phyloP scores from a whole-genome alignment of 2,113 vertebrate genomes.

The Trogon melanurus region DNA sequence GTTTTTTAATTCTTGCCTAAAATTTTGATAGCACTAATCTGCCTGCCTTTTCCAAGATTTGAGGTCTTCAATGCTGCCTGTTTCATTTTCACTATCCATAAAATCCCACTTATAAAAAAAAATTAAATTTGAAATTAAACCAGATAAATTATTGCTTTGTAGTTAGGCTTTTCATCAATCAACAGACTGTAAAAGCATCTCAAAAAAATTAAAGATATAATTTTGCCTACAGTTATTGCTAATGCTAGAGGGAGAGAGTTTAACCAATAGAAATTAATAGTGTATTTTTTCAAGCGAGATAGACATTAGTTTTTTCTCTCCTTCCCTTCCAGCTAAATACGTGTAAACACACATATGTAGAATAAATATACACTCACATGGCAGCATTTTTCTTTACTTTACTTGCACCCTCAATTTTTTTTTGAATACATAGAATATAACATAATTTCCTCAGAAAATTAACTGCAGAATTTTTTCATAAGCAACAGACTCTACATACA shows the following conservation, averaged over 20 bases:
- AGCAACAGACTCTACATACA: background rate
- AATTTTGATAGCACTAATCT: background rate
- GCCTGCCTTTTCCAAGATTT: background rate
- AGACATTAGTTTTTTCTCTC: background rate
- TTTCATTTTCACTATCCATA: background rate
- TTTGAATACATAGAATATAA: background rate
- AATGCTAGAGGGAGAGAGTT: background rate
- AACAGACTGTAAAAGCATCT: background rate
- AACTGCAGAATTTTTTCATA: background rate
- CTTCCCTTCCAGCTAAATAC: background rate
- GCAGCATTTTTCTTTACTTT: background rate
- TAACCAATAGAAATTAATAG: slow-evolving; percentile 20
- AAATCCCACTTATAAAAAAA: background rate
- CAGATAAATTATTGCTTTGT: background rate
- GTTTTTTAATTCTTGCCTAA: background rate
- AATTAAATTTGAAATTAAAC: background rate
- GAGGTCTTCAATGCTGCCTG: background rate
- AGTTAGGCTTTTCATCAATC: background rate
- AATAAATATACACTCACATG: background rate
- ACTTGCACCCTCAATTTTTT: background rate
- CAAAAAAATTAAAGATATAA: background rate
- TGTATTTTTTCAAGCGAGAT: background rate
- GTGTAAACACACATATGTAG: background rate
- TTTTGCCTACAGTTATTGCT: background rate
- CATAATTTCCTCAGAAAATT: background rate